Evolutionary conservation across 1,140 invertebrate genomes (phyloP).

Genomic region (Bombus soroeensis): DNA sequence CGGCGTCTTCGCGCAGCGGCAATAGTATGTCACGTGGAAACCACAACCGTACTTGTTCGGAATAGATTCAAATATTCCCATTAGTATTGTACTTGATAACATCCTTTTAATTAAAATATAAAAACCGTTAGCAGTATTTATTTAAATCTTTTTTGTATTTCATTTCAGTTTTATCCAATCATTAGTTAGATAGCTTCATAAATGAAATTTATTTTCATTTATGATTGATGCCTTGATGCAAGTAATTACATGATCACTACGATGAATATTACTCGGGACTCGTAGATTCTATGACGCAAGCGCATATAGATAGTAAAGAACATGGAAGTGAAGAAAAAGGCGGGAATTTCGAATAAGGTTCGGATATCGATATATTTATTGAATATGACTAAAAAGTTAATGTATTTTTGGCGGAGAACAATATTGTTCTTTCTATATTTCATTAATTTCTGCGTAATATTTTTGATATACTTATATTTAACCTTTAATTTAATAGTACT

Average conservation of each 20-base stretch:
- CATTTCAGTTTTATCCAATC: neutral
- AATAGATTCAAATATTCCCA: neutral
- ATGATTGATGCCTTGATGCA: neutral
- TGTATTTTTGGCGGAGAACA: neutral
- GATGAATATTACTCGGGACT: constrained; percentile 20
- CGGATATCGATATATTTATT: neutral
- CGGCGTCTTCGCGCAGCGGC: constrained; percentile 21
- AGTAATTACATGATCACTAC: constrained; percentile 2
- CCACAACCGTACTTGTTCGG: constrained; percentile 12
- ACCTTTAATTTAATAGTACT: neutral
- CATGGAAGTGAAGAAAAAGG: constrained; percentile 29
- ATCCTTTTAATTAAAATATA: neutral
- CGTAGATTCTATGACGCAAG: constrained; percentile 16
- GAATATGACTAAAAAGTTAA: neutral
- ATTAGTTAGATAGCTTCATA: too few species aligned
- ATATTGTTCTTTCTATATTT: neutral
- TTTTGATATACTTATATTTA: neutral
- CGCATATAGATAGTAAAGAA: neutral
- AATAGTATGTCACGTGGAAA: constrained; percentile 67
- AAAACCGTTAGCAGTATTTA: neutral
- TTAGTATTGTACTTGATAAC: neutral
- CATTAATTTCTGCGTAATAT: neutral
- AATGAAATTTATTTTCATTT: neutral
- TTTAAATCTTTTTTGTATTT: neutral
- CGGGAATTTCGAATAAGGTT: constrained; percentile 14